phyloP scores from a whole-genome alignment of 2,797 vertebrate species.

The Nasua narica region DNA sequence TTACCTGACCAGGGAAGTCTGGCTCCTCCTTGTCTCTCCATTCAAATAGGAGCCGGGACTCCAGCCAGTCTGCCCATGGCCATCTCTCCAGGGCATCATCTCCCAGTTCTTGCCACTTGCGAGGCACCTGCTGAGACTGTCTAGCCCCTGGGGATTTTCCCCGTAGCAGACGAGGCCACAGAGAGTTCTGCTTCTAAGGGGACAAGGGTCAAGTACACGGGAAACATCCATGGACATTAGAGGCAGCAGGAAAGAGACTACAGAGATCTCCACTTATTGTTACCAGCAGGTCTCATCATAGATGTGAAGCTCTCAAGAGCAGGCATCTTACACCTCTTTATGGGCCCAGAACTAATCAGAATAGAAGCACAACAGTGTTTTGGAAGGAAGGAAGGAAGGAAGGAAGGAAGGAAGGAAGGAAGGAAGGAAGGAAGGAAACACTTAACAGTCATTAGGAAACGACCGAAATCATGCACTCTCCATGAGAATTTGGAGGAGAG shows the following conservation, averaged over 20 bases:
- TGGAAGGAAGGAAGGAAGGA: not conserved
- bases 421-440: not conserved
- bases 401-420: not conserved
- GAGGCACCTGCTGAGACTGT: not conserved
- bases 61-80: not conserved
- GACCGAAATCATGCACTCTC: not conserved
- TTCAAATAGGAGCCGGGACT: not conserved
- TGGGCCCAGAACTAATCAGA: not conserved
- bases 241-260: too few species aligned
- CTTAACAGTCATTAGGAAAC: not conserved
- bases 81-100: not conserved
- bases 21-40: not conserved
- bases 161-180: not conserved
- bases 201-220: not conserved
- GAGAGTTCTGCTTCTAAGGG: not conserved
- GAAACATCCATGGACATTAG: rapidly evolving
- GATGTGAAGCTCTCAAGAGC: not conserved
- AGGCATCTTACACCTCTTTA: not conserved
- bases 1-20: not conserved
- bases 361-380: not conserved
- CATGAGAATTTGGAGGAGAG: not conserved
- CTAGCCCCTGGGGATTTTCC: not conserved
- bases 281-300: not conserved
- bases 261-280: not conserved
- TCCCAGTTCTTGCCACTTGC: not conserved